A percentile compares a stretch with the other conserved stretches of the same genome.
Evolutionary conservation across 2,797 vertebrate species (phyloP).

Genomic region (Taenioides sp.): DNA sequence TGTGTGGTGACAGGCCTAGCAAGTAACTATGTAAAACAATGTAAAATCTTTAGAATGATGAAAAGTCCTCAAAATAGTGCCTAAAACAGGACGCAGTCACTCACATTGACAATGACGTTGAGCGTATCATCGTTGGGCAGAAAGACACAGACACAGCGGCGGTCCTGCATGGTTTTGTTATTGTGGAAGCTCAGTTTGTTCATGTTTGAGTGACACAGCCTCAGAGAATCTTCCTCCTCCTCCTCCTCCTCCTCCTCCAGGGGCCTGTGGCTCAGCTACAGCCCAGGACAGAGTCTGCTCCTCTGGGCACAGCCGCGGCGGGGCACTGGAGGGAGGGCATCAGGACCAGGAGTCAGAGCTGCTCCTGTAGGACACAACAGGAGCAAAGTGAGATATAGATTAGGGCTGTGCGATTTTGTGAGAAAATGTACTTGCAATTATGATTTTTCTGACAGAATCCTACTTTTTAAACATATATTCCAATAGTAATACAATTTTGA

Average conservation of each 20-base stretch:
- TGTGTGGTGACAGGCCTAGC: too few relatives aligned
- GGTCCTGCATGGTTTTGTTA: constrained; percentile 99
- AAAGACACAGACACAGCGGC: constrained; percentile 97
- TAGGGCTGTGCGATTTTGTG: too few relatives aligned
- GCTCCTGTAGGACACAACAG: constrained; percentile 48
- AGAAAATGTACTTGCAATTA: too few relatives aligned
- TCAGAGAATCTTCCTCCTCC: constrained; percentile 53
- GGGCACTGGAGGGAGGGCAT: constrained; percentile 52
- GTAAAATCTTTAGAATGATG: too few relatives aligned
- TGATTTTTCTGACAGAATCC: too few relatives aligned
- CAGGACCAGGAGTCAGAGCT: constrained; percentile 34
- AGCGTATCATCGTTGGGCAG: constrained; percentile 96
- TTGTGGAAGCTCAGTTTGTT: constrained; percentile 96
- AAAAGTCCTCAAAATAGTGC: too few relatives aligned
- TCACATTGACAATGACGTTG: constrained; percentile 96
- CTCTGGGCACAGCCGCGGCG: constrained; percentile 34
- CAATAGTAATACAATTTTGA: too few relatives aligned
- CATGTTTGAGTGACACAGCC: constrained; percentile 83
- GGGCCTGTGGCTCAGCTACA: constrained; percentile 58
- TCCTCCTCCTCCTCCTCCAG: constrained; percentile 8
- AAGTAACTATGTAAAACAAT: too few relatives aligned
- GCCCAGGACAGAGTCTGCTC: constrained; percentile 42
- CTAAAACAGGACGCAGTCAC: constrained; percentile 38
- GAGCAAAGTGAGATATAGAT: background rate
- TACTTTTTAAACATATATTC: too few relatives aligned